phyloP scores from a whole-genome alignment of 2,888 invertebrate genomes.

The Tetrapedia diversipes region DNA sequence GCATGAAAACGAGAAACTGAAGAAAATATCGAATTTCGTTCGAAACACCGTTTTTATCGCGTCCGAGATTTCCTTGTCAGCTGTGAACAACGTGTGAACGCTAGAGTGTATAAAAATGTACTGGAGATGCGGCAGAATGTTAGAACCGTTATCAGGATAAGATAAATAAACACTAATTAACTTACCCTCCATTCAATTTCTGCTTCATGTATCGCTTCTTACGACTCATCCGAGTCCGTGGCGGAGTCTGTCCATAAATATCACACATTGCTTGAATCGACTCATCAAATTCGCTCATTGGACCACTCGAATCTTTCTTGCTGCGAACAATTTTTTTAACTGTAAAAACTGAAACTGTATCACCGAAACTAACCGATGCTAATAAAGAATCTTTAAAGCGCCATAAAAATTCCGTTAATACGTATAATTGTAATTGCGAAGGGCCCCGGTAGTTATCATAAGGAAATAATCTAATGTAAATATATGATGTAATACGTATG shows the following conservation, averaged over 20 bases:
- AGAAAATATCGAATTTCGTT: too few relatives aligned
- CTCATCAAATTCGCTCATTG: slow-evolving; percentile 72
- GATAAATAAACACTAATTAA: slow-evolving; percentile 8
- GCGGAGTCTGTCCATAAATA: slow-evolving; percentile 90
- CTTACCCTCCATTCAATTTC: slow-evolving; percentile 86
- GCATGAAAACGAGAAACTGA: too few relatives aligned
- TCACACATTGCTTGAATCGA: slow-evolving; percentile 82
- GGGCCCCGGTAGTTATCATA: not conserved
- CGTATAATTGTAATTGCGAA: not conserved
- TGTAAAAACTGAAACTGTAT: slow-evolving; percentile 2
- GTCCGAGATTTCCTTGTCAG: too few relatives aligned
- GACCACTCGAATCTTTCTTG: slow-evolving; percentile 61
- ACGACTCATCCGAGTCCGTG: slow-evolving; percentile 87
- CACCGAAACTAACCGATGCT: not conserved
- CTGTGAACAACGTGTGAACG: too few relatives aligned
- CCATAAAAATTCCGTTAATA: not conserved
- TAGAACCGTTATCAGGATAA: not conserved
- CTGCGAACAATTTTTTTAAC: slow-evolving; percentile 49
- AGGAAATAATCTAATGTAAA: not conserved
- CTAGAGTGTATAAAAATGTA: not conserved
- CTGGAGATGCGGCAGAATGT: not conserved
- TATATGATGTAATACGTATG: not conserved
- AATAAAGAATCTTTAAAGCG: not conserved
- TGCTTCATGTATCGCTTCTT: slow-evolving; percentile 84
- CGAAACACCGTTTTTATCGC: not conserved